Percentiles rank a stretch among this genome's conserved stretches.
Evolutionary conservation across 92 coral and sea anemone species (phyloP).

Genomic region (Hydrozoanthus gracilis): DNA sequence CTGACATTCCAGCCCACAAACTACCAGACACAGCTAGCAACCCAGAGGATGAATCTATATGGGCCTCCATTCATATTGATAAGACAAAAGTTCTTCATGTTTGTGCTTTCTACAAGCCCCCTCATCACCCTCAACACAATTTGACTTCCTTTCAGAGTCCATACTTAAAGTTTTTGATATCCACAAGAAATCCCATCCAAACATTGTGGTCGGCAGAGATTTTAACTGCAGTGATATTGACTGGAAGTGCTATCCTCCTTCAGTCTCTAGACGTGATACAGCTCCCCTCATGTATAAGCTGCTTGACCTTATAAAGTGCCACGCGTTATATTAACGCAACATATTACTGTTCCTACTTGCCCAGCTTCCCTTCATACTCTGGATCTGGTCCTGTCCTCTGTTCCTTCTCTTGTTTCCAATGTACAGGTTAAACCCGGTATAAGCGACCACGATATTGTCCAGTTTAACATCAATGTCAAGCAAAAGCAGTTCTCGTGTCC

Average conservation of each 20-base stretch:
- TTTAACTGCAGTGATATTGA: conserved; percentile 56
- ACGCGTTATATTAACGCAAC: conserved; percentile 44
- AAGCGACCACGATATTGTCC: conserved; percentile 63
- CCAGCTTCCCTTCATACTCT: conserved; percentile 57
- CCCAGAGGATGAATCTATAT: conserved; percentile 62
- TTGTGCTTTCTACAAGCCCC: conserved; percentile 60
- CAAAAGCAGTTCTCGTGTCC: conserved; percentile 47
- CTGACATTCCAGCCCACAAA: conserved; percentile 52
- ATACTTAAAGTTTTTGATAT: conserved; percentile 48
- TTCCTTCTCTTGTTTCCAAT: conserved; percentile 56
- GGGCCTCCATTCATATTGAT: conserved; percentile 63
- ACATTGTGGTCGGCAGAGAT: conserved; percentile 58
- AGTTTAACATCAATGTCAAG: conserved; percentile 53
- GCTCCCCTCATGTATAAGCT: conserved; percentile 46
- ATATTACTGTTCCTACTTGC: conserved; percentile 54
- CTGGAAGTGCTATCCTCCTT: conserved; percentile 57
- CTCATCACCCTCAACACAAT: conserved; percentile 53
- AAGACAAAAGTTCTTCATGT: conserved; percentile 51
- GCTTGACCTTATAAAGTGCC: conserved; percentile 38
- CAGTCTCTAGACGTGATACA: conserved; percentile 43
- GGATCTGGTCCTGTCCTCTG: conserved; percentile 66
- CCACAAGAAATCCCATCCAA: conserved; percentile 49
- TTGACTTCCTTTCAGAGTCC: conserved; percentile 59
- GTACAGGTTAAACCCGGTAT: conserved; percentile 60
- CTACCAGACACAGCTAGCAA: conserved; percentile 25